Percentiles rank a stretch among this genome's conserved stretches.
These are phyloP conservation scores for Ptychadena robeensis DNA, from an alignment of 2,797 vertebrate genomes.

Conservation along the genomic window DNA sequence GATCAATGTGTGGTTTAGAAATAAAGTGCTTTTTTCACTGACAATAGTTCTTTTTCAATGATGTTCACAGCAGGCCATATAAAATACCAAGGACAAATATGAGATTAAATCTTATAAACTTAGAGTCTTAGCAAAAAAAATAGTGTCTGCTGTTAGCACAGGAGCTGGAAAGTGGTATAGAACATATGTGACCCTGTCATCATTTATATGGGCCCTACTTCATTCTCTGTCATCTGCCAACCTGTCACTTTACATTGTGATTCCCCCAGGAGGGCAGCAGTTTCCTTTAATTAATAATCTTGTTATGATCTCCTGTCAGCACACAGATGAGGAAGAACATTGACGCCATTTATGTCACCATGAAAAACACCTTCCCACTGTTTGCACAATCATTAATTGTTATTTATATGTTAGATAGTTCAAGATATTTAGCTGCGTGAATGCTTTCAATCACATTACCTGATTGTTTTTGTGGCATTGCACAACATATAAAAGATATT, in stretches of 20 bases:
- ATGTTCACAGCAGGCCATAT: neutral
- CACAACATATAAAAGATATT: neutral
- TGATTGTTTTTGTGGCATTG: neutral
- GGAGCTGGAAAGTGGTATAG: neutral
- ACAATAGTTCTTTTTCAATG: no score
- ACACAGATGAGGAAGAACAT: neutral
- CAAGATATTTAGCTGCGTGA: neutral
- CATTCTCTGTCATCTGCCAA: constrained; percentile 11
- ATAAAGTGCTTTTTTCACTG: no score
- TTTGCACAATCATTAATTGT: neutral
- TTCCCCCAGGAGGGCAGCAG: neutral
- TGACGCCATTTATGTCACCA: neutral
- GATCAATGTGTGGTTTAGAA: no score
- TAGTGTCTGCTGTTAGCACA: neutral
- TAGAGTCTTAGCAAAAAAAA: neutral
- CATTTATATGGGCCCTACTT: neutral
- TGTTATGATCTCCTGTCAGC: constrained; percentile 11
- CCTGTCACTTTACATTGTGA: neutral
- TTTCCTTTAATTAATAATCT: constrained; percentile 39
- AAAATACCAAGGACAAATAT: neutral
- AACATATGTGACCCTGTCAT: neutral
- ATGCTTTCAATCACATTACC: neutral
- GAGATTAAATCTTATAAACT: neutral
- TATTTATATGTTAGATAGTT: neutral
- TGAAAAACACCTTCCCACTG: neutral